phyloP scores from a whole-genome alignment of 2,113 vertebrate species.

The Urocitellus parryii region DNA sequence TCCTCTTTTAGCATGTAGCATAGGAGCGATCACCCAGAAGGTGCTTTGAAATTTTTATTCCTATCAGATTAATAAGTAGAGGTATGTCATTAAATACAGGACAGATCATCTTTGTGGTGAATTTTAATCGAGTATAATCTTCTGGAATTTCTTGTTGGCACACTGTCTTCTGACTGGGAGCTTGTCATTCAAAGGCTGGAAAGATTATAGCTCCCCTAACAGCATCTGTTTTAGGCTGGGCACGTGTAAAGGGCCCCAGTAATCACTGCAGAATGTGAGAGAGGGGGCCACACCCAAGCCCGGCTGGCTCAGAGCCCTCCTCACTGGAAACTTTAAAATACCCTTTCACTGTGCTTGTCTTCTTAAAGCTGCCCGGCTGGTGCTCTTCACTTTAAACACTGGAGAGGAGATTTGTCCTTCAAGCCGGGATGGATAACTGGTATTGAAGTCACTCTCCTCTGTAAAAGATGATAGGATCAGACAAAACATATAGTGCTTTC shows the following conservation, averaged over 20 bases:
- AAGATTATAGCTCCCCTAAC: constrained; percentile 50
- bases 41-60: neutral
- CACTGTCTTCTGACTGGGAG: constrained; percentile 62
- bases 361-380: neutral
- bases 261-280: constrained; percentile 52
- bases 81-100: neutral
- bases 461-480: neutral
- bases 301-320: neutral
- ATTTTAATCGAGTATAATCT: constrained; percentile 41
- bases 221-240: constrained; percentile 24
- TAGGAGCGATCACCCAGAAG: neutral
- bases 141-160: constrained; percentile 57
- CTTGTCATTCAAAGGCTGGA: constrained; percentile 59
- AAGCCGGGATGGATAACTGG: neutral
- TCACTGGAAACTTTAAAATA: neutral
- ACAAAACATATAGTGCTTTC: neutral
- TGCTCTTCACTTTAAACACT: neutral
- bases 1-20: neutral
- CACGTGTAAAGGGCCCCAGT: neutral
- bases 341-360: neutral
- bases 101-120: constrained; percentile 32
- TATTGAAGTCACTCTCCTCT: neutral
- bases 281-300: constrained; percentile 22
- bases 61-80: neutral
- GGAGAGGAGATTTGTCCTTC: neutral